A percentile compares a stretch with the other conserved stretches of the same genome.
Evolutionary conservation across 2,888 invertebrate species (phyloP).

Genomic region (Drosophila mulleri): DNA sequence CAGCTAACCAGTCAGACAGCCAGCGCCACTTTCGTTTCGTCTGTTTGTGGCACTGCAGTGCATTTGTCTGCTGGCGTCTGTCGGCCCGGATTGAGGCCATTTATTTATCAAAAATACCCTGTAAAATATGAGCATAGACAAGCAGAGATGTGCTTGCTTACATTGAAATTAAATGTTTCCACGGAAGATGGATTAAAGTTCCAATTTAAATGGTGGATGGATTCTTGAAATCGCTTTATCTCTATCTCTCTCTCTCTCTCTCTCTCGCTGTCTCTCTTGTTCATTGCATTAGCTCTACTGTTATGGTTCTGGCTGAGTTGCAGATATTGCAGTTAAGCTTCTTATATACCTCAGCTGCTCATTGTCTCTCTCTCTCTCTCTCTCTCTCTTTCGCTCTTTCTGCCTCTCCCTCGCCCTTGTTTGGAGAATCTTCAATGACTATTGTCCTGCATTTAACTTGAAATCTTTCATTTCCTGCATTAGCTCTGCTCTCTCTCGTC

Average conservation of each 20-base stretch:
- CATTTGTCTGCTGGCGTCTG: slow-evolving; percentile 76
- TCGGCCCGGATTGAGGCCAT: slow-evolving; percentile 63
- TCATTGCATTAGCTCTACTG: background rate
- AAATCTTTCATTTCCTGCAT: slow-evolving; percentile 2
- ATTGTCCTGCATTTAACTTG: background rate
- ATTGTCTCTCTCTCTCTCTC: background rate
- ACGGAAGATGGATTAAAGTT: background rate
- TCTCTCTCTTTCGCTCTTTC: background rate
- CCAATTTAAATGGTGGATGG: background rate
- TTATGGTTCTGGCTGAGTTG: background rate
- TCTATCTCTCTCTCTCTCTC: background rate
- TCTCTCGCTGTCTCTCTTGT: background rate
- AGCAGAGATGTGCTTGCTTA: background rate
- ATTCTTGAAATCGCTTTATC: background rate
- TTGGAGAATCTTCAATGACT: background rate
- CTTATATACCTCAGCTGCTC: background rate
- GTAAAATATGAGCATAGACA: slow-evolving; percentile 3
- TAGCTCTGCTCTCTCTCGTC: background rate
- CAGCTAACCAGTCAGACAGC: background rate
- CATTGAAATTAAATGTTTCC: background rate
- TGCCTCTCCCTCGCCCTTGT: background rate
- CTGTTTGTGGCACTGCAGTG: slow-evolving; percentile 78
- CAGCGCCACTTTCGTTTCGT: slow-evolving; percentile 37
- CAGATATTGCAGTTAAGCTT: slow-evolving; percentile 1
- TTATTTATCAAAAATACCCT: slow-evolving; percentile 52